Percentiles rank a stretch among this genome's conserved stretches.
phyloP scores from a whole-genome alignment of 2,797 vertebrate species.

The Coregonus sp. region DNA sequence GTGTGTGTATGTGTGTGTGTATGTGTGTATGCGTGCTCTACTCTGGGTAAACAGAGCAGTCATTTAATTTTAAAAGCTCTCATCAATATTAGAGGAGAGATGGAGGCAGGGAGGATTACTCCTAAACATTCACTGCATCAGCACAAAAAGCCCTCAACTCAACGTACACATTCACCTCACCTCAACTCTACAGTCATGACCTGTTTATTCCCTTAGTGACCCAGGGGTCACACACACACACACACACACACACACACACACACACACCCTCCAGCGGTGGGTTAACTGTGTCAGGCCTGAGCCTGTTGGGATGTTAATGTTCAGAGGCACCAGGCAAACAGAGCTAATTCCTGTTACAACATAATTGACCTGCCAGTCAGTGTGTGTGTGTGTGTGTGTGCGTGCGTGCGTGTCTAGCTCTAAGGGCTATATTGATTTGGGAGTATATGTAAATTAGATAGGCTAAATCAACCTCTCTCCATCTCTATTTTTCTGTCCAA shows the following conservation, averaged over 20 bases:
- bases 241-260: no score
- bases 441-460: slow-evolving; percentile 20
- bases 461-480: neutral
- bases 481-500: neutral
- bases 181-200: neutral
- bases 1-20: neutral
- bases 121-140: slow-evolving; percentile 41
- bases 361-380: slow-evolving; percentile 4
- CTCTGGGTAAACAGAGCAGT: slow-evolving; percentile 39
- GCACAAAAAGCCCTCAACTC: slow-evolving; percentile 34
- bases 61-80: slow-evolving; percentile 55
- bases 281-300: neutral
- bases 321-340: slow-evolving; percentile 13
- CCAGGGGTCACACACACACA: neutral
- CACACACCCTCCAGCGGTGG: neutral
- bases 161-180: no score
- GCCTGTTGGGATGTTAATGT: slow-evolving; percentile 7
- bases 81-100: slow-evolving; percentile 67
- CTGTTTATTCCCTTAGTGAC: neutral
- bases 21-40: neutral
- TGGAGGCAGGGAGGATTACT: slow-evolving; percentile 36
- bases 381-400: slow-evolving; percentile 1
- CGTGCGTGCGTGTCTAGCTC: slow-evolving; percentile 21
- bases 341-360: slow-evolving; percentile 18
- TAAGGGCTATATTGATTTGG: slow-evolving; percentile 32